phyloP scores from a whole-genome alignment of 2,888 invertebrate genomes.

The Epinotia bilunana region DNA sequence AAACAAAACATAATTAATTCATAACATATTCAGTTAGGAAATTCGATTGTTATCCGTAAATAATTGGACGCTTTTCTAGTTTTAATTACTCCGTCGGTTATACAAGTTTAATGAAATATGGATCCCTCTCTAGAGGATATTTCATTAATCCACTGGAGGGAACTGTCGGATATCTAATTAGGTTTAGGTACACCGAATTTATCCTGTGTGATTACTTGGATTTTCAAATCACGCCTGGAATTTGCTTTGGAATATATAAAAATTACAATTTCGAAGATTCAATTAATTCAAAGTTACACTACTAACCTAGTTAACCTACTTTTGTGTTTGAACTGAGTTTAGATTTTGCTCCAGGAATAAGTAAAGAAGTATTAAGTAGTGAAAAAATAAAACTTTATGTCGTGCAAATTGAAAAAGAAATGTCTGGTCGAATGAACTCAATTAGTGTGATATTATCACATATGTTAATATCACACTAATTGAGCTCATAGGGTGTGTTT shows the following conservation, averaged over 20 bases:
- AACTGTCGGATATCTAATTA: constrained; percentile 21
- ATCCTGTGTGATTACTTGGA: constrained; percentile 1
- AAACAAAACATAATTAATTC: neutral
- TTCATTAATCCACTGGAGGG: constrained; percentile 16
- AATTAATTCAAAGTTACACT: neutral
- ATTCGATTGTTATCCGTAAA: neutral
- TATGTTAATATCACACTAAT: too few relatives aligned
- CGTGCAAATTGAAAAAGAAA: too few relatives aligned
- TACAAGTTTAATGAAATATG: constrained; percentile 27
- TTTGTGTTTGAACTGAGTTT: neutral
- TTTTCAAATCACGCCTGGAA: too few relatives aligned
- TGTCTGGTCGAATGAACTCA: too few relatives aligned
- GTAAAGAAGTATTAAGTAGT: too few relatives aligned
- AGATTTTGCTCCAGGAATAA: too few relatives aligned
- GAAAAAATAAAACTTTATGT: too few relatives aligned
- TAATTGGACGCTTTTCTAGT: constrained; percentile 24
- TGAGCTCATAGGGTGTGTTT: too few relatives aligned
- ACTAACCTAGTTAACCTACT: neutral
- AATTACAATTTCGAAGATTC: neutral
- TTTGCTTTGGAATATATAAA: neutral
- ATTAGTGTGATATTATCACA: too few relatives aligned
- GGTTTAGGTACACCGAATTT: neutral
- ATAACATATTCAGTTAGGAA: neutral
- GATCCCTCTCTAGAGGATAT: constrained; percentile 15
- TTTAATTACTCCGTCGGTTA: constrained; percentile 20